Evolutionary conservation across 2,888 invertebrate genomes (phyloP), one percentile per base, ranked within the genome.

Genomic region (Nycteola revayana): DNA sequence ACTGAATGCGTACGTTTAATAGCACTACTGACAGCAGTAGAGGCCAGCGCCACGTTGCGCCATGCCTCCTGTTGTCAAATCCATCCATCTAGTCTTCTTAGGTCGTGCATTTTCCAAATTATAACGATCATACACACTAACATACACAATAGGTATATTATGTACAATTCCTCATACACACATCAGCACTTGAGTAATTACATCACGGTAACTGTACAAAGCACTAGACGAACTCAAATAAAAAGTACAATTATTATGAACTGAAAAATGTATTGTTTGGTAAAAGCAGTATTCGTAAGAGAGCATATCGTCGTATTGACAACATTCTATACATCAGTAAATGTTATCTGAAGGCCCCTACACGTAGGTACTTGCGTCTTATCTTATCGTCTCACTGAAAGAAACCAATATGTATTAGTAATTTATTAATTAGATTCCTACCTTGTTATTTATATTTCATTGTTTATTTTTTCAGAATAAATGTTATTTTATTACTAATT

Each of bases 281-380:
- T 54, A 44, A 51, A 49, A 51, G 60, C 54, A 54, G 53, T 49
- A 39, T 49, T 48, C 54, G 43, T 63, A 59, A 72, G 69, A 75
- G 71, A 67, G 66, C 70, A 70, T 72, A 66, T 77, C 75, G 76
- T 72, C 69, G 70, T 78, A 84, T 82, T 77, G 78, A 80, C 82
- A 74, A 71, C 67, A 67, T 65, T 74, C 66, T 69, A 72, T 66
- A 67, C 69, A 74, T 82, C 65, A 75, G 62, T 59, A 61, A n/a
- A 60, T 60, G 70, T 79, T 86, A 87, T 85, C 86, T 65, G 50
- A 64, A 68, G 70, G 60, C 70, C 66, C 60, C 66, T 66, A 64
- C 70, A 69, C 71, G 66, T 74, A 60, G 59, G 65, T 75, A 80
- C 75, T 80, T 81, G n/a, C 69, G 76, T 73, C 72, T 84, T 85